A percentile compares a stretch with the other conserved stretches of the same genome.
phyloP scores from a whole-genome alignment of 2,888 invertebrate species.

The Athripsodes cinereus region DNA sequence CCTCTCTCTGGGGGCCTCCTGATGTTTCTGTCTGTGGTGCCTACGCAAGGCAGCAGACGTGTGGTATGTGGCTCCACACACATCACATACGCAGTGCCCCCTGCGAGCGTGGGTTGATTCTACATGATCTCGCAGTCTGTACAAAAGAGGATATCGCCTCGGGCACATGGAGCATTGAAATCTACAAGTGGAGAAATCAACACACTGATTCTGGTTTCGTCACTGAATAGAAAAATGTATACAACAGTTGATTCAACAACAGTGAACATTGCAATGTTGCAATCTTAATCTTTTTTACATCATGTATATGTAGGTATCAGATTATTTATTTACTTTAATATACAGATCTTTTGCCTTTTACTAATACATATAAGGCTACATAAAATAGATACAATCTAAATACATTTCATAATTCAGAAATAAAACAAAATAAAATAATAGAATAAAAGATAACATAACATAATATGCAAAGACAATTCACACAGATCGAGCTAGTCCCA shows the following conservation, averaged over 20 bases:
- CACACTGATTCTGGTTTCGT: too few species aligned
- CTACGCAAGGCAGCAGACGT: constrained; percentile 10
- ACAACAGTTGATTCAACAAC: neutral
- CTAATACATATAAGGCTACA: too few species aligned
- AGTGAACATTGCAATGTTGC: neutral
- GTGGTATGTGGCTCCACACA: constrained; percentile 7
- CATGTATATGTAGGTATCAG: too few species aligned
- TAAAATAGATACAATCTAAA: too few species aligned
- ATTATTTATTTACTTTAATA: too few species aligned
- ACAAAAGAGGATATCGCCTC: constrained; percentile 8
- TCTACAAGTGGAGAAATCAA: constrained; percentile 2
- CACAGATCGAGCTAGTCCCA: too few species aligned
- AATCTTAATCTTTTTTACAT: too few species aligned
- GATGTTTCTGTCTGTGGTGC: constrained; percentile 6
- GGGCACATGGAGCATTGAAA: constrained; percentile 12
- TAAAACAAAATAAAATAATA: too few species aligned
- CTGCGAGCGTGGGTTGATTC: constrained; percentile 6
- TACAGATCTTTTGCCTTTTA: too few species aligned
- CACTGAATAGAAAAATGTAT: neutral
- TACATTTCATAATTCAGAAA: too few species aligned
- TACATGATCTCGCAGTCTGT: constrained; percentile 8
- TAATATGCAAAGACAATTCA: too few species aligned
- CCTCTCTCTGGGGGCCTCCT: neutral
- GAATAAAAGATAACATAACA: too few species aligned
- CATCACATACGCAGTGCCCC: constrained; percentile 5